Conservation (phyloP, 2,113 vertebrate genomes). For the Clarias gariepinus region DNA sequence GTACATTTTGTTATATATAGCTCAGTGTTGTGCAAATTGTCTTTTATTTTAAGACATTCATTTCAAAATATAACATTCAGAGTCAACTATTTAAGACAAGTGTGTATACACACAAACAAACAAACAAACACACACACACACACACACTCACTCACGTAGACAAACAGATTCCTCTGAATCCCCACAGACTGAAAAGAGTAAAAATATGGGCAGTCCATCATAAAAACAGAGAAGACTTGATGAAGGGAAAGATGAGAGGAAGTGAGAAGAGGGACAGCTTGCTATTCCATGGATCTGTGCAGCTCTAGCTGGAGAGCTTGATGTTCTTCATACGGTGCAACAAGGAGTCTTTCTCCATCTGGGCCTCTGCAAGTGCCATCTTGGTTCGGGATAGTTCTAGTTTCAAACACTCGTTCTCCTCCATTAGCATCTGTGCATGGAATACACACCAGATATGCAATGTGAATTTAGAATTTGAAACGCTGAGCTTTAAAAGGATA, state of each 20-base stretch:
- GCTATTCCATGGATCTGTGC: not conserved
- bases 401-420: conserved; percentile 96
- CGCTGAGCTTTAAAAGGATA: not conserved
- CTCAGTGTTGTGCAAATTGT: conserved; percentile 71
- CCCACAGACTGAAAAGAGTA: not conserved
- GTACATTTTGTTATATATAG: conserved; percentile 55
- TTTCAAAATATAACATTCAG: conserved; percentile 69
- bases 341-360: conserved; percentile 91
- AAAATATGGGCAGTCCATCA: not conserved
- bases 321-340: conserved; percentile 85
- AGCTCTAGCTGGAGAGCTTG: conserved; percentile 62
- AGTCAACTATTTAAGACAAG: conserved; percentile 21
- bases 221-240: not conserved
- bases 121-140: not conserved
- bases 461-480: not conserved
- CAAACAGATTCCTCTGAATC: not conserved
- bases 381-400: conserved; percentile 90
- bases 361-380: conserved; percentile 90
- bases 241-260: not conserved
- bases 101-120: conserved; percentile 1
- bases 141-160: not conserved
- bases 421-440: conserved; percentile 75
- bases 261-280: not conserved
- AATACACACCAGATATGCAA: not conserved
- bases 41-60: conserved; percentile 65